Evolutionary conservation across 2,113 vertebrate species (phyloP).

Genomic region (Serilophus lunatus): DNA sequence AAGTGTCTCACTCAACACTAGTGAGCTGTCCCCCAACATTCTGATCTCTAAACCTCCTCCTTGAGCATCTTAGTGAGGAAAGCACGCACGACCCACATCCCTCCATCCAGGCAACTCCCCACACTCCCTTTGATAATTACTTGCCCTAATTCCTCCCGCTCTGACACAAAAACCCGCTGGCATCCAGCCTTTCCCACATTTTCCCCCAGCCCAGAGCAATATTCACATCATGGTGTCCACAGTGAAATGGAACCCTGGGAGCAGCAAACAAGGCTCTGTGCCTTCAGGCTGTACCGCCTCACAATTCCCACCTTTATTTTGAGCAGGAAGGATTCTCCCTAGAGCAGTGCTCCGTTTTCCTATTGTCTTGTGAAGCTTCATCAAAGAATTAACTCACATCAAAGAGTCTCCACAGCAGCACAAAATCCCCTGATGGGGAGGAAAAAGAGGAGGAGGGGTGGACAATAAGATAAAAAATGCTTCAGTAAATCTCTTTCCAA

Average conservation of each 20-base stretch:
- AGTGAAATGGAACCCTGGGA: background rate
- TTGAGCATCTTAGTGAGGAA: background rate
- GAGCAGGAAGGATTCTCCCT: background rate
- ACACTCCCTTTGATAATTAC: accelerated
- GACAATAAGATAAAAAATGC: background rate
- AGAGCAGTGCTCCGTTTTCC: background rate
- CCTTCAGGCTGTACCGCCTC: background rate
- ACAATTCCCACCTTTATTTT: accelerated
- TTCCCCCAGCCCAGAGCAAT: background rate
- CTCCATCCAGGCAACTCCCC: background rate
- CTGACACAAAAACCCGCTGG: background rate
- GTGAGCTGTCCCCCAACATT: background rate
- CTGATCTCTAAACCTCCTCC: background rate
- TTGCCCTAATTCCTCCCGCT: accelerated
- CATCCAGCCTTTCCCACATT: background rate
- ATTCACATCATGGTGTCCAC: background rate
- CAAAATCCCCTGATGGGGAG: background rate
- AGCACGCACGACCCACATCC: accelerated
- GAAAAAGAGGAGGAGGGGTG: background rate
- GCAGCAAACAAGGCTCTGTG: background rate
- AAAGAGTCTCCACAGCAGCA: conserved; percentile 9
- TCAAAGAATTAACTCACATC: conserved; percentile 37
- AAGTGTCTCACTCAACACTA: background rate
- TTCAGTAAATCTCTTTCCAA: conserved; percentile 32
- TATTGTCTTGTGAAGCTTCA: background rate